A percentile compares a stretch with the other conserved stretches of the same genome.
These are phyloP conservation scores for Lutjanus argentimaculatus DNA, from an alignment of 2,797 vertebrate species.

Conservation along the genomic window DNA sequence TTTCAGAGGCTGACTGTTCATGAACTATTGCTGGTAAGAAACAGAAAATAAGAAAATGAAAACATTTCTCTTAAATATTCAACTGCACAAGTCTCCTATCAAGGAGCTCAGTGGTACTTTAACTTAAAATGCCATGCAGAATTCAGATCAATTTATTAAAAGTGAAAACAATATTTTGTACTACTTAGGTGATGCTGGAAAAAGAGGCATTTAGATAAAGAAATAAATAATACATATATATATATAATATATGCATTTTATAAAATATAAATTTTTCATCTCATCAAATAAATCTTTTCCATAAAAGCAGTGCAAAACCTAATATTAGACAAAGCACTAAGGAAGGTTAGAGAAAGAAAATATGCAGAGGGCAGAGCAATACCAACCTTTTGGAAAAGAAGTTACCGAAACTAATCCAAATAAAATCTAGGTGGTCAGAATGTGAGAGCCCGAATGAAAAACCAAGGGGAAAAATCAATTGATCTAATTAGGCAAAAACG, in stretches of 20 bases:
- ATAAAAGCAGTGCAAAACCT: constrained; percentile 72
- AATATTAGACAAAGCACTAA: constrained; percentile 87
- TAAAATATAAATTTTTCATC: constrained; percentile 9
- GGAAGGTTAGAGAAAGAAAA: constrained; percentile 91
- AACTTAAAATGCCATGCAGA: constrained; percentile 43
- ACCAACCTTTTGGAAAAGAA: constrained; percentile 99
- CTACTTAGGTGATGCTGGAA: not conserved
- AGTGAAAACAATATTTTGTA: constrained; percentile 13
- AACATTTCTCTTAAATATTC: constrained; percentile 6
- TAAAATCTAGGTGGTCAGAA: constrained; percentile 93
- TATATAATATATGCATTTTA: not conserved
- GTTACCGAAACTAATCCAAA: constrained; percentile 99
- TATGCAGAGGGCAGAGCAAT: constrained; percentile 99
- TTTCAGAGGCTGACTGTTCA: constrained; percentile 52
- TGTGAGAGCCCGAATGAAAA: constrained; percentile 93
- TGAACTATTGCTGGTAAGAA: constrained; percentile 37
- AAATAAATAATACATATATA: constrained; percentile 14
- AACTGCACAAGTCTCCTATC: constrained; percentile 11
- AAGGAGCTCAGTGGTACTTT: not conserved
- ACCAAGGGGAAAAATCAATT: constrained; percentile 75
- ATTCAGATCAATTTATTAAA: constrained; percentile 14
- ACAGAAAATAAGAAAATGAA: constrained; percentile 12
- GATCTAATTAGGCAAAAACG: constrained; percentile 74
- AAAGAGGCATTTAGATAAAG: constrained; percentile 10
- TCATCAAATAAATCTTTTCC: constrained; percentile 47